phyloP scores from a whole-genome alignment of 2,888 invertebrate species.

The Dexiosoma caninum region DNA sequence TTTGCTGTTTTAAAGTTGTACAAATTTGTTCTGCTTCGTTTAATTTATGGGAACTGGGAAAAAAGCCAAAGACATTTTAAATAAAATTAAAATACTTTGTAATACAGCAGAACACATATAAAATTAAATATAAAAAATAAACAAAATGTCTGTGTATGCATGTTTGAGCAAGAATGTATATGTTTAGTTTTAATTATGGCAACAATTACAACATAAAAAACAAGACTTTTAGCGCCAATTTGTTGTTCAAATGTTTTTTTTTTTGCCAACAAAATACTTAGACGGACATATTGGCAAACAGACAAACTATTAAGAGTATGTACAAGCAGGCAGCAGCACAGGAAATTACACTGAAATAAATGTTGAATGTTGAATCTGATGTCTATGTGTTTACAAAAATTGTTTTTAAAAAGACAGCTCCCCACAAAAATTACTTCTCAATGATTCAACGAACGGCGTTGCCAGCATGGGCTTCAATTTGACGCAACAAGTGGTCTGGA shows the following conservation, averaged over 20 bases:
- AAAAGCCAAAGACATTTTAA: constrained; percentile 36
- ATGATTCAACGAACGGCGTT: no score
- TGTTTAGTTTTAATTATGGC: constrained; percentile 54
- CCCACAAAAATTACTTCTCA: no score
- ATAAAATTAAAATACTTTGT: constrained; percentile 32
- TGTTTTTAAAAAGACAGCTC: no score
- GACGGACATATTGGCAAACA: neutral
- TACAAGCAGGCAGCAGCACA: neutral
- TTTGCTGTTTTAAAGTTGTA: neutral
- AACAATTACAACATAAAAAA: constrained; percentile 69
- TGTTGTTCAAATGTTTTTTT: constrained; percentile 66
- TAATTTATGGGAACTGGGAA: constrained; percentile 35
- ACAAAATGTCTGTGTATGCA: neutral
- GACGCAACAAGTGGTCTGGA: no score
- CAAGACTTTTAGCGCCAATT: constrained; percentile 75
- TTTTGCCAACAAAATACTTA: constrained; percentile 65
- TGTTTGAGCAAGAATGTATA: neutral
- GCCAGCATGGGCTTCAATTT: no score
- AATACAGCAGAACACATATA: neutral
- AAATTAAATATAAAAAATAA: no score
- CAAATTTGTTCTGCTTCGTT: constrained; percentile 44
- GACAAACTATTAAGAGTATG: neutral
- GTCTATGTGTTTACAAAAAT: no score
- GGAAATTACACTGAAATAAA: constrained; percentile 18
- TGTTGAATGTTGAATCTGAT: no score